phyloP scores from a whole-genome alignment of 2,113 vertebrate genomes.

The Pelmatolapia mariae region DNA sequence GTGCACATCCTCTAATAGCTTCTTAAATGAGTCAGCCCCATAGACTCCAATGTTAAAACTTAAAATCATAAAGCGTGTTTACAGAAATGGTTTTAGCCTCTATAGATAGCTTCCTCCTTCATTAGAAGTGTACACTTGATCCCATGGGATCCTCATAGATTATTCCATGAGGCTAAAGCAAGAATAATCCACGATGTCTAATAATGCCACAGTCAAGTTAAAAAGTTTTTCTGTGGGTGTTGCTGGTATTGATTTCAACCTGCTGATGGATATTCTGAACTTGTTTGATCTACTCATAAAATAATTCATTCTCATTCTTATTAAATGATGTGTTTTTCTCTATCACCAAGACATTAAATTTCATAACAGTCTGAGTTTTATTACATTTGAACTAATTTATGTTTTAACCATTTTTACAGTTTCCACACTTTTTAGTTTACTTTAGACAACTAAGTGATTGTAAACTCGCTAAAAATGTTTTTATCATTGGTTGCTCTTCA shows the following conservation, averaged over 20 bases:
- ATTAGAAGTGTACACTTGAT: neutral
- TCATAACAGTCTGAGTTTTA: neutral
- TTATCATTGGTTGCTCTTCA: neutral
- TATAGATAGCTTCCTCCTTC: neutral
- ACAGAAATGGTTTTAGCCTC: neutral
- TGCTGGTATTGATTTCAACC: neutral
- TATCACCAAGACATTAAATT: neutral
- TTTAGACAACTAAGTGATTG: neutral
- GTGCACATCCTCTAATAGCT: neutral
- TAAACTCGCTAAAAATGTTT: neutral
- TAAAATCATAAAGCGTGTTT: neutral
- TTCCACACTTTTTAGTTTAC: neutral
- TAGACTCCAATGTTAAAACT: neutral
- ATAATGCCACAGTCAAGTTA: neutral
- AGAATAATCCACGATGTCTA: neutral
- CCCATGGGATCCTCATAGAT: neutral
- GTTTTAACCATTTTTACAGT: neutral
- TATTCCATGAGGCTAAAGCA: neutral
- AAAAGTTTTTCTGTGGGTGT: neutral
- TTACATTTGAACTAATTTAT: neutral
- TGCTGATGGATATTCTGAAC: neutral
- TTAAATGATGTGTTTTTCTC: neutral
- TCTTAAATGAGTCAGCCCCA: neutral
- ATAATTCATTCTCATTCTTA: neutral
- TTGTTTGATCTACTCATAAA: neutral